A percentile compares a stretch with the other conserved stretches of the same genome.
Evolutionary conservation across 2,888 invertebrate genomes (phyloP).

Genomic region (Drepanosiphum platanoidis): DNA sequence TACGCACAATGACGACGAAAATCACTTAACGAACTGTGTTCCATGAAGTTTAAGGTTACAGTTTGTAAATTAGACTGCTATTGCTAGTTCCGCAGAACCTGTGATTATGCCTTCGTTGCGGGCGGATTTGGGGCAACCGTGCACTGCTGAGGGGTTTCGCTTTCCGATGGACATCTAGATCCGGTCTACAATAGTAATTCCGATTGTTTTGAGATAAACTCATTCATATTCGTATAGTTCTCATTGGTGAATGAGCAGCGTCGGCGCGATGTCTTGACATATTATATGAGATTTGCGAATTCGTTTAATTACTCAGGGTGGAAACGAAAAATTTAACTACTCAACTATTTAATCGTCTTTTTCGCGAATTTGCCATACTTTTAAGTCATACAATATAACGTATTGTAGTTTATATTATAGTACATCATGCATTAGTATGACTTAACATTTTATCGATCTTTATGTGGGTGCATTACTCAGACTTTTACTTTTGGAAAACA

Average conservation of each 20-base stretch:
- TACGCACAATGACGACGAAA: conserved; percentile 60
- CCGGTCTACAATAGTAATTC: conserved; percentile 17
- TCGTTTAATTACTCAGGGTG: background rate
- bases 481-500: background rate
- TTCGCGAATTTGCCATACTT: too few species aligned
- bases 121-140: conserved; percentile 51
- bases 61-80: conserved; percentile 48
- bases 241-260: background rate
- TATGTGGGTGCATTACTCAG: background rate
- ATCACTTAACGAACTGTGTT: conserved; percentile 56
- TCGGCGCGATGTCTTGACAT: background rate
- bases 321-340: background rate
- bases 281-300: background rate
- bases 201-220: conserved; percentile 13
- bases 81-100: conserved; percentile 11
- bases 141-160: conserved; percentile 28
- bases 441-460: background rate
- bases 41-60: conserved; percentile 58
- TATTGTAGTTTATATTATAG: too few species aligned
- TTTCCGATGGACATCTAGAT: conserved; percentile 26
- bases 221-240: background rate
- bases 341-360: background rate
- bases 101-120: conserved; percentile 13
- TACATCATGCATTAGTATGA: background rate
- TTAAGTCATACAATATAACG: too few species aligned